Evolutionary conservation across 2,797 vertebrate genomes (phyloP).

Genomic region (Mycteria americana): DNA sequence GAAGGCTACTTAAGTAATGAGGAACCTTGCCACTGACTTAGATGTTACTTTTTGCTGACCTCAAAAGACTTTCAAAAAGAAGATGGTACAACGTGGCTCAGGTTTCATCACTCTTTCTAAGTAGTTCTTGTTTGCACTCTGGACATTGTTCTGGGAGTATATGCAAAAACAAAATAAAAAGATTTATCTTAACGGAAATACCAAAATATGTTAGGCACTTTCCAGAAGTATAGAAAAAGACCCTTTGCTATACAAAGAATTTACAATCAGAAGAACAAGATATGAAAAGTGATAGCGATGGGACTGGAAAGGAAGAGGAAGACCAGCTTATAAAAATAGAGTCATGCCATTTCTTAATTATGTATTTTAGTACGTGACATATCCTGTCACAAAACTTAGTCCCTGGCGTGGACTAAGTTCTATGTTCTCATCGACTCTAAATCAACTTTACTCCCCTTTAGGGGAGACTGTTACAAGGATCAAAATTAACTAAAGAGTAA

Average conservation of each 20-base stretch:
- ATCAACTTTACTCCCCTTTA: not conserved
- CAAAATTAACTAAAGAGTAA: not conserved
- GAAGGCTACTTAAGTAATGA: not conserved
- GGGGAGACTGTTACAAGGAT: not conserved
- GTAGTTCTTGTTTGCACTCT: not conserved
- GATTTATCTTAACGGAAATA: not conserved
- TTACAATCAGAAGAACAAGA: not conserved
- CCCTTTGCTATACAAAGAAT: not conserved
- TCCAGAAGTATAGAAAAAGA: not conserved
- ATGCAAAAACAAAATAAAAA: not conserved
- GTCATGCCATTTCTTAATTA: not conserved
- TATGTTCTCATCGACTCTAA: not conserved
- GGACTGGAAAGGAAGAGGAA: not conserved
- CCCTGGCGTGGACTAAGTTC: not conserved
- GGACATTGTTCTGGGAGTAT: not conserved
- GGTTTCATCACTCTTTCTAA: not conserved
- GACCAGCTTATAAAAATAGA: not conserved
- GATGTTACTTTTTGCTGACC: not conserved
- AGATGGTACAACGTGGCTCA: not conserved
- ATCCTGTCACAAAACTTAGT: not conserved
- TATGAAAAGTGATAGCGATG: not conserved
- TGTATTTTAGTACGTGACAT: not conserved
- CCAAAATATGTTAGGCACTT: not conserved
- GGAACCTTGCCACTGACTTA: not conserved
- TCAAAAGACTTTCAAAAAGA: not conserved